Conservation (phyloP, 2,797 vertebrate genomes). For the Micrastur ruficollis region DNA sequence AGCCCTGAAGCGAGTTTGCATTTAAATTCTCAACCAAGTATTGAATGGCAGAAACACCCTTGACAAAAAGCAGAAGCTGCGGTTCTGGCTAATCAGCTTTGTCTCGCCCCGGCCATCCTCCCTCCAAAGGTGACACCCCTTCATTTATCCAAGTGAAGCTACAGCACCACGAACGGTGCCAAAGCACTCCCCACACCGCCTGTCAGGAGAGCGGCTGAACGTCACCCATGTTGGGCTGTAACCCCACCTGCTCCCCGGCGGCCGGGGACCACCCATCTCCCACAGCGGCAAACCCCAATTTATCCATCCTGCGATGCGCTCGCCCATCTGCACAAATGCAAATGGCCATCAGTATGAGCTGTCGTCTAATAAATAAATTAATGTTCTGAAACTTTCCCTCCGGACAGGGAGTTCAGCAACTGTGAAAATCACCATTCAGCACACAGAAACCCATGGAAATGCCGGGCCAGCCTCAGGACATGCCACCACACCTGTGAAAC, state of each 20-base stretch:
- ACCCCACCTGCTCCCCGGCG: background rate
- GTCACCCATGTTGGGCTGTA: background rate
- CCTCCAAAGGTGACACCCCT: background rate
- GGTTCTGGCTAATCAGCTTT: background rate
- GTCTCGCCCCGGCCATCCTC: background rate
- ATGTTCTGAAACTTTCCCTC: background rate
- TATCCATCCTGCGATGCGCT: background rate
- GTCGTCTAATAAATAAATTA: accelerated
- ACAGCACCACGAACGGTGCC: background rate
- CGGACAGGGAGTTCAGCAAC: background rate
- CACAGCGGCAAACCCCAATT: background rate
- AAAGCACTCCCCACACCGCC: background rate
- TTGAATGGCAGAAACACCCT: background rate
- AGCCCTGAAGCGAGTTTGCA: background rate
- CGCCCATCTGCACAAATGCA: background rate
- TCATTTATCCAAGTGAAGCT: background rate
- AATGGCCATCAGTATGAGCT: accelerated
- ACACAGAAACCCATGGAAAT: background rate
- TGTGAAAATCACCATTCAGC: too few species aligned
- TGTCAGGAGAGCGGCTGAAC: too few species aligned
- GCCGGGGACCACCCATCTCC: background rate
- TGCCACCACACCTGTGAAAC: accelerated
- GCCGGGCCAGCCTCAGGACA: background rate
- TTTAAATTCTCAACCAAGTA: background rate
- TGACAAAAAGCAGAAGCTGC: background rate